Evolutionary conservation across 2,888 invertebrate genomes (phyloP).

Genomic region (Ellobium chinense): DNA sequence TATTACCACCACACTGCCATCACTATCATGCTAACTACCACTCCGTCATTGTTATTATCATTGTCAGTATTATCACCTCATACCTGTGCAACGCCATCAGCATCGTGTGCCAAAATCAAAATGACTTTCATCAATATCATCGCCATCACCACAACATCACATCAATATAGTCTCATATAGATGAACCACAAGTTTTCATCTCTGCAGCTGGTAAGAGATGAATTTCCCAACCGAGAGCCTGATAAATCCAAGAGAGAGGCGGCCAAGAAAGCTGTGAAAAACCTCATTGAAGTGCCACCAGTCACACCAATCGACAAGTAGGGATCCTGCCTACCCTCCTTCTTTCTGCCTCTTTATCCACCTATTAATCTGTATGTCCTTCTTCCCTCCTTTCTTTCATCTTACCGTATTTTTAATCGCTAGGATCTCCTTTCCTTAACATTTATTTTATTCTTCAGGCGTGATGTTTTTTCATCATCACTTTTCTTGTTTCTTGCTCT

Average conservation of each 20-base stretch:
- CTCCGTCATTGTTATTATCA: no score
- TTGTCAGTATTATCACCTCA: background rate
- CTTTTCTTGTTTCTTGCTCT: no score
- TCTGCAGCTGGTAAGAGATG: constrained; percentile 74
- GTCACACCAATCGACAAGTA: constrained; percentile 75
- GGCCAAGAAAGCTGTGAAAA: constrained; percentile 58
- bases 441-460: no score
- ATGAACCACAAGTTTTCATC: background rate
- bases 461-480: no score
- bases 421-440: no score
- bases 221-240: constrained; percentile 63
- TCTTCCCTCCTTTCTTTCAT: background rate
- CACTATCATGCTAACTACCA: no score
- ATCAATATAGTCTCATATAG: background rate
- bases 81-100: background rate
- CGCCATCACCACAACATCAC: no score
- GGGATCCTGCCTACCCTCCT: constrained; percentile 23
- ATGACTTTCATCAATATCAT: background rate
- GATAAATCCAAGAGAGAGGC: constrained; percentile 59
- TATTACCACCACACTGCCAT: no score
- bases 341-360: no score
- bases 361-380: no score
- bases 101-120: background rate
- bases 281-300: constrained; percentile 66
- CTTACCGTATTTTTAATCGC: no score